A percentile compares a stretch with the other conserved stretches of the same genome.
Conservation (phyloP, 1,140 invertebrate genomes). For the Drosophila virilis region DNA sequence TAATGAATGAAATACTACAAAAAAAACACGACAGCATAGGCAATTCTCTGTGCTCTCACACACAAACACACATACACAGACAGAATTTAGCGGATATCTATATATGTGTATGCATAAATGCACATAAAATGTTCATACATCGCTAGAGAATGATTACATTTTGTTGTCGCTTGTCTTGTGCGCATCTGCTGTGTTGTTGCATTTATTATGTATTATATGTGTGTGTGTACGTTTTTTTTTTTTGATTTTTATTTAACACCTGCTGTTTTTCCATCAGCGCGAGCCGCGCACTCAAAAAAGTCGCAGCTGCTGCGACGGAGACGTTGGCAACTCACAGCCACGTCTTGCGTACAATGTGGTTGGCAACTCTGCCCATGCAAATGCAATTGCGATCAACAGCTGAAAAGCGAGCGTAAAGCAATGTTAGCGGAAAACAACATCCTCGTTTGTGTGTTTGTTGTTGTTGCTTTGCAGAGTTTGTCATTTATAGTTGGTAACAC, state of each 20-base stretch:
- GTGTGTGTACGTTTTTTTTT: conserved; percentile 45
- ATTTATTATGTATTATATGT: conserved; percentile 28
- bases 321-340: conserved; percentile 13
- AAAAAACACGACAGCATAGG: conserved; percentile 20
- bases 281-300: conserved; percentile 13
- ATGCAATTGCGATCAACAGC: conserved; percentile 73
- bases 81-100: conserved; percentile 15
- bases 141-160: conserved; percentile 9
- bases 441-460: conserved; percentile 4
- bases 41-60: conserved; percentile 28
- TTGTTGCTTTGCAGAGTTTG: background rate
- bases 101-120: conserved; percentile 7
- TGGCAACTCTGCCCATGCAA: conserved; percentile 34
- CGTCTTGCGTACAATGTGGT: conserved; percentile 12
- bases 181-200: conserved; percentile 46
- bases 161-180: conserved; percentile 20
- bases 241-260: conserved; percentile 73
- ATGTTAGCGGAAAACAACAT: conserved; percentile 9
- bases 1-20: conserved; percentile 67
- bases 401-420: conserved; percentile 20
- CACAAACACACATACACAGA: background rate
- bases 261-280: conserved; percentile 73
- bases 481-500: conserved; percentile 21
- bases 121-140: conserved; percentile 11
- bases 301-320: conserved; percentile 33